Base-by-base conservation (phyloP, 2,797 vertebrate species). In the Accipiter fasciatus region DNA sequence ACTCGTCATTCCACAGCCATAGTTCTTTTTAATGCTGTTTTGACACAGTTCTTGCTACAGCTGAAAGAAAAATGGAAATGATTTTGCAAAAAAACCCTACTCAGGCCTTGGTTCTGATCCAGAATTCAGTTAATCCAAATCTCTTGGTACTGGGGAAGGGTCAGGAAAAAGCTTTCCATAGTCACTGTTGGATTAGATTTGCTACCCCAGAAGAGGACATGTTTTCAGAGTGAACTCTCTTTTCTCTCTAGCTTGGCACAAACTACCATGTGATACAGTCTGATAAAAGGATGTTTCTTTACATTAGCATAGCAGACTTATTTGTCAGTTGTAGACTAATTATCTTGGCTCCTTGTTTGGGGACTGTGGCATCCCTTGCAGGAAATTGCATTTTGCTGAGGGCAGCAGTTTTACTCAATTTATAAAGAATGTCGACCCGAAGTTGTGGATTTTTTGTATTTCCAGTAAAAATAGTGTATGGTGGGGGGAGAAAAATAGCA, bases 291-390 rank as follows among this genome's bases (percentile, higher is more conserved):
- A 89, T 37, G 70, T 35, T 96, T 87, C 96, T 94, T 83, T 78
- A 77, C 79, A 93, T 96, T 83, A 95, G 72, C 87, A 94, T 62
- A 93, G 79, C 73, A 95, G 75, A 93, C 57, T 84, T 92, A 95
- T 94, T 96, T 94, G 50, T 90, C 94, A 95, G 59, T 33, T 55
- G 65, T 64, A 94, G 65, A 80, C 84, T 95, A 95, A 97, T 96
- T 96, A 96, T 64, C 81, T 87, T 78, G 54, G 87, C 58, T 94
- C 67, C 79, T 73, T 69, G 17, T 91, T 42, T 93, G 83, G 89
- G 93, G 77, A 95, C 49, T 52, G 52, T 91, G 70, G 40, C 69
- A 70, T 72, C 72, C 42, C 80, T 82, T 62, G 31, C 75, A 80
- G 70, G 85, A 94, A 95, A 95, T 5, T 75, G 46, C 25, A 31